Conservation (phyloP, 2,888 invertebrate genomes). For the Caradrina kadenii region DNA sequence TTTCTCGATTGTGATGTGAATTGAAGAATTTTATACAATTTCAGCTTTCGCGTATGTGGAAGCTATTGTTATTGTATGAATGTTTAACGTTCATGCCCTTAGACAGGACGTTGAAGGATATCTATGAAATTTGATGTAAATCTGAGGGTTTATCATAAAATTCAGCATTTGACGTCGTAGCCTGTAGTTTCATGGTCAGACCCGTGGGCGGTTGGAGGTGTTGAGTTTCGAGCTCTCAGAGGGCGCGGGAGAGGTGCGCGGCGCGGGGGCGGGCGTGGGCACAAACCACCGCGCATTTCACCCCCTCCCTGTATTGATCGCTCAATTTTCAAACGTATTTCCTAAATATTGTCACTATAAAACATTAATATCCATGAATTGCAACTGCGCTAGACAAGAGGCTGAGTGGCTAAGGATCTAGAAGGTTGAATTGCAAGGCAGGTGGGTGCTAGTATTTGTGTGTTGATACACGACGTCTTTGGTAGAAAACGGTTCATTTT, state of each 20-base stretch:
- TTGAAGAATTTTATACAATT: background rate
- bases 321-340: conserved; percentile 82
- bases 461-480: background rate
- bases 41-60: conserved; percentile 9
- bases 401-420: background rate
- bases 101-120: background rate
- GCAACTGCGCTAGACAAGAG: conserved; percentile 25
- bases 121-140: background rate
- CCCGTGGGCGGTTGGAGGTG: conserved; percentile 81
- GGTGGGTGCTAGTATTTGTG: conserved; percentile 35
- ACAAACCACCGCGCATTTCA: conserved; percentile 79
- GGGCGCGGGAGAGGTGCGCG: conserved; percentile 64
- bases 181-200: conserved; percentile 72
- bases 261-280: conserved; percentile 78
- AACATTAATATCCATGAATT: conserved; percentile 55
- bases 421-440: conserved; percentile 10
- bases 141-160: conserved; percentile 20
- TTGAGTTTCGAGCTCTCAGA: conserved; percentile 75
- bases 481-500: conserved; percentile 8
- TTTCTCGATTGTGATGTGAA: background rate
- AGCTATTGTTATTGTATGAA: background rate
- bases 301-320: conserved; percentile 86
- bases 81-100: background rate
- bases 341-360: conserved; percentile 80
- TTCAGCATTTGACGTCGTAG: conserved; percentile 61